These are phyloP conservation scores for Choristoneura fumiferana DNA, from an alignment of 1,140 invertebrate genomes.

Conservation along the genomic window DNA sequence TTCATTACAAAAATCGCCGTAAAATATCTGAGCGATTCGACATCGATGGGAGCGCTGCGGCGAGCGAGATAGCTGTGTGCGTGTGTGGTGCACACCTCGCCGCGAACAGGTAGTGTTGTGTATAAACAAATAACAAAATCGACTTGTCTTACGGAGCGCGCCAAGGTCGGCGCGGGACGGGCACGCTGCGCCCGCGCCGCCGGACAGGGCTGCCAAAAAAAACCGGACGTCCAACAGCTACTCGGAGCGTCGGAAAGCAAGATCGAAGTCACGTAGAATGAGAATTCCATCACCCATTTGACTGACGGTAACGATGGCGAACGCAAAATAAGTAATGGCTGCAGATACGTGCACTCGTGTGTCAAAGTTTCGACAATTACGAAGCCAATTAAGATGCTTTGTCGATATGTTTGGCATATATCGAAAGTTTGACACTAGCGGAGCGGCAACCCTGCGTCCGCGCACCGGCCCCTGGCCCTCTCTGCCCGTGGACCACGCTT, in stretches of 20 bases:
- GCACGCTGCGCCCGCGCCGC: slow-evolving; percentile 37
- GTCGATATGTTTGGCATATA: too few species aligned
- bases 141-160: slow-evolving; percentile 68
- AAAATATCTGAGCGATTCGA: slow-evolving; percentile 63
- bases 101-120: slow-evolving; percentile 73
- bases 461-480: slow-evolving; percentile 38
- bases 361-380: too few species aligned
- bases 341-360: too few species aligned
- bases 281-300: slow-evolving; percentile 5
- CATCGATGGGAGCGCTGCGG: slow-evolving; percentile 40
- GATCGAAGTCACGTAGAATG: slow-evolving; percentile 6
- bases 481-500: slow-evolving; percentile 49
- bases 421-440: too few species aligned
- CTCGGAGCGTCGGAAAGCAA: background rate
- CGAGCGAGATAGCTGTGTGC: slow-evolving; percentile 38
- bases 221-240: slow-evolving; percentile 5
- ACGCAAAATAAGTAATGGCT: background rate
- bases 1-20: slow-evolving; percentile 72
- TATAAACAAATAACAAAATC: slow-evolving; percentile 78
- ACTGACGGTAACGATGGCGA: slow-evolving; percentile 3
- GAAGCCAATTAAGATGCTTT: too few species aligned
- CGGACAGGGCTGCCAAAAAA: slow-evolving; percentile 9
- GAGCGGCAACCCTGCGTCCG: slow-evolving; percentile 1
- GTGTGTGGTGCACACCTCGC: slow-evolving; percentile 41
- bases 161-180: slow-evolving; percentile 60